Evolutionary conservation across 2,888 invertebrate species (phyloP).

Genomic region (Xiphydria camelus): DNA sequence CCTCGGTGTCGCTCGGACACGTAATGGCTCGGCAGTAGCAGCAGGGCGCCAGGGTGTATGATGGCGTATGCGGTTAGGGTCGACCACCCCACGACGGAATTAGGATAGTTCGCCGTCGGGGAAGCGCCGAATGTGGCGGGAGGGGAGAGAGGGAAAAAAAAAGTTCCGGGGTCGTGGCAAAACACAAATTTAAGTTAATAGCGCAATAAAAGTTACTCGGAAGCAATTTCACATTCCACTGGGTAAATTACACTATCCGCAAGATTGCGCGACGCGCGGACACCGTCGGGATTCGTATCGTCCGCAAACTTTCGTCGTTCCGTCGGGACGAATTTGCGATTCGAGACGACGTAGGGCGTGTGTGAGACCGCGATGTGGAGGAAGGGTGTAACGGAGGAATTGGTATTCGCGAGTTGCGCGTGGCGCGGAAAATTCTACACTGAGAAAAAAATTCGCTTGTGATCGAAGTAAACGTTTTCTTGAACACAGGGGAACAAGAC

Average conservation of each 20-base stretch:
- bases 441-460: too few species aligned
- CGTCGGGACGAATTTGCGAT: too few species aligned
- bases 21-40: background rate
- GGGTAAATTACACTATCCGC: constrained; percentile 36
- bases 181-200: constrained; percentile 28
- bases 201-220: constrained; percentile 27
- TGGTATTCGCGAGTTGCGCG: too few species aligned
- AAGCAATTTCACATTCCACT: constrained; percentile 38
- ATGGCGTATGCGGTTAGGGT: constrained; percentile 11
- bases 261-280: constrained; percentile 34
- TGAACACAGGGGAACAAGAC: too few species aligned
- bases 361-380: too few species aligned
- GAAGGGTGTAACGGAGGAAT: too few species aligned
- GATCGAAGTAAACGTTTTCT: too few species aligned
- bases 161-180: constrained; percentile 7
- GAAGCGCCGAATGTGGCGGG: background rate
- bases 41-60: constrained; percentile 4
- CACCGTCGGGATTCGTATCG: background rate
- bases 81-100: constrained; percentile 3
- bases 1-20: background rate
- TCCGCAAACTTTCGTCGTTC: background rate
- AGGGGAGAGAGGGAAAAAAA: constrained; percentile 4
- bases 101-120: constrained; percentile 12
- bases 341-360: too few species aligned
- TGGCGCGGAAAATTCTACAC: too few species aligned